These are phyloP conservation scores for Chrysomela aeneicollis DNA, from an alignment of 2,888 invertebrate species.

Conservation along the genomic window DNA sequence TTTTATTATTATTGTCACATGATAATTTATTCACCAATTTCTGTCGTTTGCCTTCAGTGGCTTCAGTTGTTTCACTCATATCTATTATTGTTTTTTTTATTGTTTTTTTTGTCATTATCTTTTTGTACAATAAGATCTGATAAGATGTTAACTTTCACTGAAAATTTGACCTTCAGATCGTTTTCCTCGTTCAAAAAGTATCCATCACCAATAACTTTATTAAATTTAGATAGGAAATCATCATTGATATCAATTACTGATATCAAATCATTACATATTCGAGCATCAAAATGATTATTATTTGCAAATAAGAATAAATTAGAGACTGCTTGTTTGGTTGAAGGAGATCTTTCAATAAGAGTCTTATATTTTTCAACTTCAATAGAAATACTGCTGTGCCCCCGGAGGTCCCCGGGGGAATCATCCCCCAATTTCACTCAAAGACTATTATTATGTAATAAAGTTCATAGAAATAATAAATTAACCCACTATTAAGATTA, in stretches of 20 bases:
- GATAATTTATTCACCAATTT: too few relatives aligned
- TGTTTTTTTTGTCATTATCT: not conserved
- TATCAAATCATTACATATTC: not conserved
- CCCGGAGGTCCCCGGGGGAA: too few relatives aligned
- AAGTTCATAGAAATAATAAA: too few relatives aligned
- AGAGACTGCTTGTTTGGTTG: too few relatives aligned
- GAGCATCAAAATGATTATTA: not conserved
- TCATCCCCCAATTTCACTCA: too few relatives aligned
- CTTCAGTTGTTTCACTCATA: not conserved
- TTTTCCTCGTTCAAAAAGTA: not conserved
- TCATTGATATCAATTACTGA: not conserved
- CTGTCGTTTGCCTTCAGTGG: not conserved
- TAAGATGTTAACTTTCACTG: not conserved
- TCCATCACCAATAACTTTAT: not conserved
- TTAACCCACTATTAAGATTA: too few relatives aligned
- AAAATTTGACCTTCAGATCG: not conserved
- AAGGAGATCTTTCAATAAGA: too few relatives aligned
- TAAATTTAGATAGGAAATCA: not conserved
- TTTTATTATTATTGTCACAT: too few relatives aligned
- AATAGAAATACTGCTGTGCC: too few relatives aligned
- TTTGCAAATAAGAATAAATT: not conserved
- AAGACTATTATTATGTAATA: too few relatives aligned
- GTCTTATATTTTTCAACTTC: too few relatives aligned
- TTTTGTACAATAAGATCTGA: not conserved
- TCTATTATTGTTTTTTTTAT: not conserved